Percentiles rank a stretch among this genome's conserved stretches.
Evolutionary conservation across 2,888 invertebrate species (phyloP).

Genomic region (Epinotia demarniana): DNA sequence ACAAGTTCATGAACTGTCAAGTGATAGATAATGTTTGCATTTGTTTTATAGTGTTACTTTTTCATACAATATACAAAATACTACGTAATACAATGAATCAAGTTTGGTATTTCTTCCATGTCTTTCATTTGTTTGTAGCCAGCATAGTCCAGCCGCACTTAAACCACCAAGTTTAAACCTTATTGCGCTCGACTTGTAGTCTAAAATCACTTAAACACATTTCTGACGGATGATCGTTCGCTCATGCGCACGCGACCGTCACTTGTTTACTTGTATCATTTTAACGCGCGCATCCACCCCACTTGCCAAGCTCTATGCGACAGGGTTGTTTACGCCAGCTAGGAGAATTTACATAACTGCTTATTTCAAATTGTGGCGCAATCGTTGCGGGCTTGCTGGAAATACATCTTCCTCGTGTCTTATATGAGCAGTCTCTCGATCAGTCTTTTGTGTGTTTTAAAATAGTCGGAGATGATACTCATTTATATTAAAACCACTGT

Average conservation of each 20-base stretch:
- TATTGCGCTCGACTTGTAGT: background rate
- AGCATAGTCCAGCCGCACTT: background rate
- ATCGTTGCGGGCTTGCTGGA: conserved; percentile 47
- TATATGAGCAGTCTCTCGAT: background rate
- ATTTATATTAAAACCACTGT: no score
- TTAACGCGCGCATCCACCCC: conserved; percentile 71
- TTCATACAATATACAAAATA: no score
- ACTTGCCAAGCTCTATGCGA: conserved; percentile 60
- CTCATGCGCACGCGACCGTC: background rate
- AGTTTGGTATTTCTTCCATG: no score
- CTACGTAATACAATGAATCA: no score
- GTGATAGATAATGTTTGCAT: no score
- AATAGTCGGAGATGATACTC: background rate
- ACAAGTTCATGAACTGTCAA: no score
- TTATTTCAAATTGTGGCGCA: conserved; percentile 66
- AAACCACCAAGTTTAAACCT: background rate
- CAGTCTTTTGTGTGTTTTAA: background rate
- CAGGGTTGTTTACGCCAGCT: conserved; percentile 55
- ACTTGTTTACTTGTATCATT: conserved; percentile 21
- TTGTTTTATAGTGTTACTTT: no score
- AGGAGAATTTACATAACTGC: conserved; percentile 44
- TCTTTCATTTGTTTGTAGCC: no score
- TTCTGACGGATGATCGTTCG: background rate
- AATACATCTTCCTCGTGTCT: background rate
- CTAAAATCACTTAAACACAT: background rate